Evolutionary conservation across 2,113 vertebrate genomes (phyloP), one percentile per base, ranked within the genome.

Genomic region (Phainopepla nitens): DNA sequence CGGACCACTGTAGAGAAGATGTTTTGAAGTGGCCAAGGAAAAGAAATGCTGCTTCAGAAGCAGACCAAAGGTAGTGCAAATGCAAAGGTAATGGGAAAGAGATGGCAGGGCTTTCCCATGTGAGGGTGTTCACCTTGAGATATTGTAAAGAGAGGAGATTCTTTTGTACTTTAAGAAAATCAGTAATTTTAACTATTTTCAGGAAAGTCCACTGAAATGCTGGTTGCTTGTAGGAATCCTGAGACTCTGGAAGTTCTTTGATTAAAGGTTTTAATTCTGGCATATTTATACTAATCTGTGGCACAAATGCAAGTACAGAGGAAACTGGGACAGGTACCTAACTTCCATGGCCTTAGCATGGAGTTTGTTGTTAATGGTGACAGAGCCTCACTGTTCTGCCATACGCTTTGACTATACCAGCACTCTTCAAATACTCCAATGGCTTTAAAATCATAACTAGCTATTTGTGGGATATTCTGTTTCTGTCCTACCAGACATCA

Each of bases 401-500:
- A 10, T 15, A 41, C 0, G 0, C 6, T 49, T 65, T 36, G 6
- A 44, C 25, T 25, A 17, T 36, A 41, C 10, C 25, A 33, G 13
- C 6, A 18, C 27, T 79, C 12, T 36, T 68, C 31, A 78, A 83
- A 73, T 60, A 69, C 7, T 42, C 33, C 15, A 56, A 4, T 24
- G 33, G 24, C 44, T 64, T 76, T 78, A n/a, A 70, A 88, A 80
- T 14, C 27, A 3, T 50, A 58, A n/a, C 19, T 57, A 72, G 13
- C 11, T 72, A 42, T 64, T 87, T 72, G 21, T 70, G 42, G 22
- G 31, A n/a, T 49, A 24, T 24, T 36, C 6, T 58, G 4, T 57
- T 81, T 45, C 35, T 88, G 49, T 87, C 62, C 68, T 23, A 47
- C 8, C 23, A 64, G 54, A 35, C 3, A 29, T 42, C 49, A 50